These are phyloP conservation scores for Gadopsis bispinosus DNA, from an alignment of 2,797 vertebrate species.

Conservation along the genomic window DNA sequence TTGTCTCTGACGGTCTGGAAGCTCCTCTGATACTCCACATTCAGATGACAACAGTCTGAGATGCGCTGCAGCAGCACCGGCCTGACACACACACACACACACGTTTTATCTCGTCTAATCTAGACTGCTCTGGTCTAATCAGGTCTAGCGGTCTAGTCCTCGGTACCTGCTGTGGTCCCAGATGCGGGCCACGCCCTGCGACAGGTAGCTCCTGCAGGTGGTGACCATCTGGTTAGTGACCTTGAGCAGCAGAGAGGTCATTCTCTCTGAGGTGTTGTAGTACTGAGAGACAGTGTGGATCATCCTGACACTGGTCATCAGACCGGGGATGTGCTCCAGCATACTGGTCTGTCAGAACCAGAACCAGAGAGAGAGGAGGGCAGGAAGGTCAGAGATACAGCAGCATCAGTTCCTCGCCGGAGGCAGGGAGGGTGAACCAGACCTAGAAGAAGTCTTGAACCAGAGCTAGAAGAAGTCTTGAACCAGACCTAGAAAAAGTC, in stretches of 20 bases:
- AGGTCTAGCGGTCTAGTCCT: background rate
- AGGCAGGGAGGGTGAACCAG: no score
- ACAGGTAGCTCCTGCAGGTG: slow-evolving; percentile 83
- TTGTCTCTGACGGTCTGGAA: slow-evolving; percentile 83
- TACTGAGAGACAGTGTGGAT: slow-evolving; percentile 85
- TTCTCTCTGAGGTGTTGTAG: slow-evolving; percentile 88
- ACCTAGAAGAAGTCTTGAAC: no score
- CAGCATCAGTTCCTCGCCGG: background rate
- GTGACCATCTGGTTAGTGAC: slow-evolving; percentile 90
- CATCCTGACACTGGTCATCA: slow-evolving; percentile 86
- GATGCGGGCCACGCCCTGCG: slow-evolving; percentile 80
- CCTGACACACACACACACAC: slow-evolving; percentile 64
- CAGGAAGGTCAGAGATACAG: background rate
- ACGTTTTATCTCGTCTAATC: background rate
- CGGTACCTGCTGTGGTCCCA: slow-evolving; percentile 88
- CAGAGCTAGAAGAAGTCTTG: no score
- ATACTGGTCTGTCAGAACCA: slow-evolving; percentile 72
- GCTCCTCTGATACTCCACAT: slow-evolving; percentile 83
- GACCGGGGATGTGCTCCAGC: slow-evolving; percentile 83
- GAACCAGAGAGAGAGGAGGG: background rate
- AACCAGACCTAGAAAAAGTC: no score
- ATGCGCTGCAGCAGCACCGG: slow-evolving; percentile 83
- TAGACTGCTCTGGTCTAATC: background rate
- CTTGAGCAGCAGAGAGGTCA: slow-evolving; percentile 90
- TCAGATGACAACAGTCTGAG: slow-evolving; percentile 83